A percentile compares a stretch with the other conserved stretches of the same genome.
phyloP scores from a whole-genome alignment of 2,888 invertebrate genomes.

The Drosophila robusta region DNA sequence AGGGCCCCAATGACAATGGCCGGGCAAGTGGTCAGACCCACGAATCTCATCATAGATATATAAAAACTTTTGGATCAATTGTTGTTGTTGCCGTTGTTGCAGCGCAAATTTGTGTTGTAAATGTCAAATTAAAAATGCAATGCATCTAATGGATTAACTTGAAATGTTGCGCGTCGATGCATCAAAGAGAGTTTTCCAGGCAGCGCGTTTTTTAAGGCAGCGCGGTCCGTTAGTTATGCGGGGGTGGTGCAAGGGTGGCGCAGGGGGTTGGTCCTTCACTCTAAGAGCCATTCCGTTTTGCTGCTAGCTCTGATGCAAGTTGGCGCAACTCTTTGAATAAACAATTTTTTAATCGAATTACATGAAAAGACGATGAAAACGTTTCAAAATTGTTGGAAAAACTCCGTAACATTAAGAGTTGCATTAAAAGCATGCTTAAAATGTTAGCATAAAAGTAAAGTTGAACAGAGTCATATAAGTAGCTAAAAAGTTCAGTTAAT shows the following conservation, averaged over 20 bases:
- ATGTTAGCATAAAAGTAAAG: neutral
- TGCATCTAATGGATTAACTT: conserved; percentile 77
- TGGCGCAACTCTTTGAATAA: conserved; percentile 53
- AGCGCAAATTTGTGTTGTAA: conserved; percentile 69
- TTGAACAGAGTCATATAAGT: neutral
- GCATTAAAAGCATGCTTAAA: conserved; percentile 2
- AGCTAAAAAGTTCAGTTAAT: neutral
- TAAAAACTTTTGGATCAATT: conserved; percentile 18
- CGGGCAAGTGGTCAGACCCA: conserved; percentile 18
- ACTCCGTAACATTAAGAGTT: neutral
- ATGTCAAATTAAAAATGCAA: conserved; percentile 79
- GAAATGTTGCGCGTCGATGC: conserved; percentile 67
- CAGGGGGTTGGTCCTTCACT: neutral
- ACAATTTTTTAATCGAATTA: conserved; percentile 57
- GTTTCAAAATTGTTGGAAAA: conserved; percentile 11
- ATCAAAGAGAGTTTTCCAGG: conserved; percentile 40
- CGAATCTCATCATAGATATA: conserved; percentile 4
- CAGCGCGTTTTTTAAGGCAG: neutral
- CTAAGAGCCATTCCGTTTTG: conserved; percentile 10
- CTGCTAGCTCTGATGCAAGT: conserved; percentile 22
- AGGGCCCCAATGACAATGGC: conserved; percentile 13
- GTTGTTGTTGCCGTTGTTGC: conserved; percentile 23
- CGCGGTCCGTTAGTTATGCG: no score
- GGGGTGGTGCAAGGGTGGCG: no score
- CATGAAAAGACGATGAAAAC: conserved; percentile 26